phyloP scores from a whole-genome alignment of 2,113 vertebrate genomes.

The Electrona antarctica region DNA sequence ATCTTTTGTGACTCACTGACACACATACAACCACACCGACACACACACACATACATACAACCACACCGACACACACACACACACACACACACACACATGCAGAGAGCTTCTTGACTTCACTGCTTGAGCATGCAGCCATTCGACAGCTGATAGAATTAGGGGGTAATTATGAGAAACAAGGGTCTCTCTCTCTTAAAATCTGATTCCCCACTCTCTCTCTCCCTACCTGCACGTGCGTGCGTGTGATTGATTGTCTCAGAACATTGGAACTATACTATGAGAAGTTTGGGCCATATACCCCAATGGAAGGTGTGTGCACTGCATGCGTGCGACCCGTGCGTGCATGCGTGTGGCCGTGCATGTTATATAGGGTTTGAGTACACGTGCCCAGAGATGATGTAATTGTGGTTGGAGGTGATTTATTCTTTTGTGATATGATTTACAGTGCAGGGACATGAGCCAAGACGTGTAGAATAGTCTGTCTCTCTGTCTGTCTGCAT shows the following conservation, averaged over 20 bases:
- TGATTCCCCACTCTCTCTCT: background rate
- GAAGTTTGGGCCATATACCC: conserved; percentile 44
- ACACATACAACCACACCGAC: background rate
- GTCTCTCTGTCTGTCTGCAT: too few relatives aligned
- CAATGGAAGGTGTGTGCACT: background rate
- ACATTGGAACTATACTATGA: conserved; percentile 46
- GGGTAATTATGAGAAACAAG: conserved; percentile 67
- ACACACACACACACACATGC: conserved; percentile 10
- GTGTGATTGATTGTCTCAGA: conserved; percentile 51
- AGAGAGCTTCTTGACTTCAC: conserved; percentile 60
- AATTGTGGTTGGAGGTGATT: background rate
- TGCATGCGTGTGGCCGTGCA: background rate
- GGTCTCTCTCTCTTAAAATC: conserved; percentile 46
- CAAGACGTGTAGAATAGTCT: too few relatives aligned
- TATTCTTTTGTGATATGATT: too few relatives aligned
- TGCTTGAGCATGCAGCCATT: conserved; percentile 55
- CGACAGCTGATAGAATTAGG: conserved; percentile 72
- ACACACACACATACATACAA: conserved; percentile 36
- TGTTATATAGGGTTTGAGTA: background rate
- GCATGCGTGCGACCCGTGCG: background rate
- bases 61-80: conserved; percentile 66
- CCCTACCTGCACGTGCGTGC: conserved; percentile 6
- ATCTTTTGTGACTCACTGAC: conserved; percentile 42
- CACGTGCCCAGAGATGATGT: conserved; percentile 14
- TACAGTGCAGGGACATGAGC: too few relatives aligned